Base-by-base conservation (phyloP, 2,797 vertebrate species). In the Ceyx erithaca region DNA sequence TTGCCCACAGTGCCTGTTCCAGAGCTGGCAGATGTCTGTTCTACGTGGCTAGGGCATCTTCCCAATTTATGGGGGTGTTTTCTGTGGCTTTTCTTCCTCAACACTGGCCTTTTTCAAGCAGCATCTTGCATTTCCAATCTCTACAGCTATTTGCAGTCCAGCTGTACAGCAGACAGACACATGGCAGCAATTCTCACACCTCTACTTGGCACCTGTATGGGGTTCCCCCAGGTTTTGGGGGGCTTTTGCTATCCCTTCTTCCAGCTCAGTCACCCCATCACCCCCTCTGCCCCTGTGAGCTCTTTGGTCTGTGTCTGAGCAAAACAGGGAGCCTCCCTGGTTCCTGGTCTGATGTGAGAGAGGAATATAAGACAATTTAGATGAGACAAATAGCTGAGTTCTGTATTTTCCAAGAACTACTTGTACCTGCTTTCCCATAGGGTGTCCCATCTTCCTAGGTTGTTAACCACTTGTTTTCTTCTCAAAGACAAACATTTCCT, bases 401-500 rank as follows among this genome's bases (percentile, higher is more conserved):
- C 40, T 7, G 0, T 64, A 46, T 92, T 87, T 87, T 85, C 31
- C 28, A 82, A 70, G 48, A 84, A 67, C n/a, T 64, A 13, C 25
- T 81, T 73, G 52, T 93, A 0, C 43, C 33, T 85, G 0, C 26
- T 64, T 82, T 89, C 33, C 72, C 55, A 12, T 66, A 19, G n/a
- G 20, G 48, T 80, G 48, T 66, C 69, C 71, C 19, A 49, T 82
- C 84, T 93, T 83, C 54, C n/a, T 41, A 83, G 40, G 45, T 85
- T 82, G 33, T 83, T 80, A 92, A 94, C 0, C 12, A 58, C n/a
- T 90, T 93, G 80, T 37, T 89, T 93, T 78, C n/a, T 64, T 93
- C 85, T 45, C 66, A 71, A 83, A 83, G 68, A 91, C 92, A 93
- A 91, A 90, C 88, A 81, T 76, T 93, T 94, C 75, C 75, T 80